Base-by-base conservation (phyloP, 1,140 invertebrate genomes). In the Drosophila ananassae region DNA sequence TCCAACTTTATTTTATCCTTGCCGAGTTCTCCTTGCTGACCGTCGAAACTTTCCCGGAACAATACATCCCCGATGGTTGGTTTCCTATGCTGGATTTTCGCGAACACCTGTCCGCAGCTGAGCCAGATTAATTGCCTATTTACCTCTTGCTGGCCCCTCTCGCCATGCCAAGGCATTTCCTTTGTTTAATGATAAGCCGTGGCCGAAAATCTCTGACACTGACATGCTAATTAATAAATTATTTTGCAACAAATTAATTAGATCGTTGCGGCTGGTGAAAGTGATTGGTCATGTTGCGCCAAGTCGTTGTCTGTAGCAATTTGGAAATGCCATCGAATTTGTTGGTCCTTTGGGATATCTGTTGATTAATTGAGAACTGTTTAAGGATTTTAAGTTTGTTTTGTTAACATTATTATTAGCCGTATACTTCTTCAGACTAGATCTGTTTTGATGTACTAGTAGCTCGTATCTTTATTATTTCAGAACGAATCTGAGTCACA, bases 141-240 rank as follows among this genome's bases (percentile, higher is more conserved):
- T 48, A 59, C 37, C 59, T 30, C n/a, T 4, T 17, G 17, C n/a
- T 34, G 8, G 44, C 56, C 30, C 58, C 47, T 50, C 41, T 44
- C n/a, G 12, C 41, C 13, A 2, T 17, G 0, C 41, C 41, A 44
- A 17, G 13, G 57, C 12, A 24, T 66, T 71, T 51, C 48, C 57
- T 71, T 63, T 71, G 63, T 77, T 59, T 75, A 72, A 78, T 55
- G 61, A 66, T 59, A 68, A 64, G 48, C 63, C 84, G 37, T 59
- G 60, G 30, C 60, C 60, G 56, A 63, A 74, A 69, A 74, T 78
- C 64, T 72, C 71, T 75, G 78, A 55, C 71, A 75, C 62, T 85
- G 78, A 82, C 60, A 76, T 67, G 64, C 78, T 87, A 85, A 85
- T 85, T 87, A 85, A 85, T 85, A 89, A 82, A 85, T 85, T 85